These are phyloP conservation scores for Micrasema longulum DNA, from an alignment of 1,140 invertebrate genomes.

Conservation along the genomic window DNA sequence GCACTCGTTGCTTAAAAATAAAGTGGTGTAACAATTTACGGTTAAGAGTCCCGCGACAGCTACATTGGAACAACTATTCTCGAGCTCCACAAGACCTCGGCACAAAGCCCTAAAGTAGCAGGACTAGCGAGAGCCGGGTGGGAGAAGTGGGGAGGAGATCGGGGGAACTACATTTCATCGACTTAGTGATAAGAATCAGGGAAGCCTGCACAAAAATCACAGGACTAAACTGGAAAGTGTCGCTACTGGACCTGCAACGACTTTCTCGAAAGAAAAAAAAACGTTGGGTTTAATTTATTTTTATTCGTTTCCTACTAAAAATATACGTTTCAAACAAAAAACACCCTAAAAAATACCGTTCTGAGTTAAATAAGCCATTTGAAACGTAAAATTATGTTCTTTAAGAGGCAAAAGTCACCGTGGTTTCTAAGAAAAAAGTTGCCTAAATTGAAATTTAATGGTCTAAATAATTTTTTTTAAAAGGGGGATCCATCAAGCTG, in stretches of 20 bases:
- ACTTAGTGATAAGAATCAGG: slow-evolving; percentile 4
- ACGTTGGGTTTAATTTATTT: no score
- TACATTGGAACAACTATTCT: slow-evolving; percentile 1
- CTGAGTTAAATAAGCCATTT: no score
- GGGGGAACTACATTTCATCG: slow-evolving; percentile 10
- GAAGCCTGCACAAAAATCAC: slow-evolving; percentile 7
- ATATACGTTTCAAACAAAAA: no score
- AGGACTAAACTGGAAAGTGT: slow-evolving; percentile 13
- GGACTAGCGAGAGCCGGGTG: neutral
- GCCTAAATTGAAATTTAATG: no score
- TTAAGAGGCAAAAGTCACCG: no score
- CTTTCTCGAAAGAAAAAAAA: no score
- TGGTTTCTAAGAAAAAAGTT: no score
- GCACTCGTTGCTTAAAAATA: slow-evolving; percentile 8
- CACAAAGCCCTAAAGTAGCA: slow-evolving; percentile 8
- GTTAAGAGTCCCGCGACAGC: slow-evolving; percentile 4
- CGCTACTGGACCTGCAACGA: slow-evolving; percentile 1
- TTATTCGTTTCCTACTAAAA: no score
- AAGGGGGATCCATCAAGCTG: no score
- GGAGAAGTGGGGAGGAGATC: neutral
- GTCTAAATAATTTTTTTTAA: no score
- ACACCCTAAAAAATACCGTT: no score
- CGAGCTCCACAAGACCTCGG: neutral
- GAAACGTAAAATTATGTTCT: no score
- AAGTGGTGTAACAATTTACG: neutral